phyloP scores from a whole-genome alignment of 2,888 invertebrate species.

The Lepas anatifera region DNA sequence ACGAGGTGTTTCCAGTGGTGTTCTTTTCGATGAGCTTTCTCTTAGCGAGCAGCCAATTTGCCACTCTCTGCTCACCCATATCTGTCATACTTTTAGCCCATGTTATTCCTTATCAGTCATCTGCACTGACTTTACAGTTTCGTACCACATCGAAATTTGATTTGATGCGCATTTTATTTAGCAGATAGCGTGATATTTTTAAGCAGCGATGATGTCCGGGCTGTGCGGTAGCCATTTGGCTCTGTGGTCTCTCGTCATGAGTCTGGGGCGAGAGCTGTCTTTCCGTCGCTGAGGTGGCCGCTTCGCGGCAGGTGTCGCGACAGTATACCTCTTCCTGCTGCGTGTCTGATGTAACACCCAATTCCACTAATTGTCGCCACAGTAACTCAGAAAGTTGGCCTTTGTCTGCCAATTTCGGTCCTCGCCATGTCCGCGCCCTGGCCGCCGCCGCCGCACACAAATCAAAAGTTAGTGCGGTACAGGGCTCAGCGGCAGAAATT shows the following conservation, averaged over 20 bases:
- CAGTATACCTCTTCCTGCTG: not conserved
- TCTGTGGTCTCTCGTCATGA: not conserved
- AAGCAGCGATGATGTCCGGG: no score
- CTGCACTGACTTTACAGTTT: no score
- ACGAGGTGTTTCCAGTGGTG: no score
- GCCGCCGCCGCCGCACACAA: not conserved
- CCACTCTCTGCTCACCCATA: no score
- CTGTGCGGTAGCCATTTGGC: not conserved
- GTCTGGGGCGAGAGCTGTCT: not conserved
- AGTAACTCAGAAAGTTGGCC: constrained; percentile 6
- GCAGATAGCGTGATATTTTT: no score
- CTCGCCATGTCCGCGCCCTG: not conserved
- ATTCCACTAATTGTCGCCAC: constrained; percentile 6
- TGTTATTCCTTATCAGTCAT: no score
- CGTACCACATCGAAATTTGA: no score
- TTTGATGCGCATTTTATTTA: no score
- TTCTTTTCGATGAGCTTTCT: no score
- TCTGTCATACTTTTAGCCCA: no score
- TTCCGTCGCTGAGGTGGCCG: not conserved
- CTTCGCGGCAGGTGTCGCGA: not conserved
- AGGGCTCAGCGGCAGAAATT: constrained; percentile 9
- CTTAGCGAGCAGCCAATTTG: no score
- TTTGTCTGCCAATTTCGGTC: constrained; percentile 7
- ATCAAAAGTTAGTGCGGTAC: constrained; percentile 11
- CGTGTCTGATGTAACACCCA: not conserved